phyloP scores from a whole-genome alignment of 2,797 vertebrate genomes.

The Pseudocheirus occidentalis region DNA sequence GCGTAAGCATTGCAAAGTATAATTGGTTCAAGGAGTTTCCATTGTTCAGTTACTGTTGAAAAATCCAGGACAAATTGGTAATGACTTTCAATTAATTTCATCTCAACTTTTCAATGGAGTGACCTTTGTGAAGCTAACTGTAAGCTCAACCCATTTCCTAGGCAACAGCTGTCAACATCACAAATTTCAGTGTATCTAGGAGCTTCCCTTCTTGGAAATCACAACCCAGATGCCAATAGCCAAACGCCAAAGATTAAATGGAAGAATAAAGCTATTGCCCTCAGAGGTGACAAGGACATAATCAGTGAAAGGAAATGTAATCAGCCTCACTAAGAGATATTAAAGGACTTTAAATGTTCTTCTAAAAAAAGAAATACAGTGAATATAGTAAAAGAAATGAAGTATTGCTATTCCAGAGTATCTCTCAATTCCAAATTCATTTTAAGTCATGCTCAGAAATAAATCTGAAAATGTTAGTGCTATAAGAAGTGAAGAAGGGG shows the following conservation, averaged over 20 bases:
- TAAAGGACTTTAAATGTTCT: neutral
- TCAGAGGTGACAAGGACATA: neutral
- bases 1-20: slow-evolving; percentile 38
- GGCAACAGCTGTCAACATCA: slow-evolving; percentile 45
- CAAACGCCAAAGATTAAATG: slow-evolving; percentile 44
- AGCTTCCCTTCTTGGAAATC: slow-evolving; percentile 56
- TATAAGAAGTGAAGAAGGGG: neutral
- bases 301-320: slow-evolving; percentile 32
- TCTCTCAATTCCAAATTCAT: slow-evolving; percentile 42
- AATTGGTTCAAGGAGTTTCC: slow-evolving; percentile 61
- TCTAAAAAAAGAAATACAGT: slow-evolving; percentile 24
- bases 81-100: slow-evolving; percentile 62
- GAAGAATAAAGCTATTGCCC: slow-evolving; percentile 41
- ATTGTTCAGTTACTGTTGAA: slow-evolving; percentile 61
- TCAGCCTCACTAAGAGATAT: slow-evolving; percentile 18
- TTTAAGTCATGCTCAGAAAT: slow-evolving; percentile 42
- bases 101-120: slow-evolving; percentile 63
- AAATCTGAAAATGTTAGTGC: slow-evolving; percentile 3
- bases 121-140: slow-evolving; percentile 62
- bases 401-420: slow-evolving; percentile 8
- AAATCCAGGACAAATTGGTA: slow-evolving; percentile 60
- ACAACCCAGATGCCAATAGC: slow-evolving; percentile 24
- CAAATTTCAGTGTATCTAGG: slow-evolving; percentile 52
- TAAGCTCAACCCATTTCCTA: slow-evolving; percentile 53
- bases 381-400: neutral